A percentile compares a stretch with the other conserved stretches of the same genome.
Conservation (phyloP, 1,140 invertebrate genomes). For the Orius laevigatus region DNA sequence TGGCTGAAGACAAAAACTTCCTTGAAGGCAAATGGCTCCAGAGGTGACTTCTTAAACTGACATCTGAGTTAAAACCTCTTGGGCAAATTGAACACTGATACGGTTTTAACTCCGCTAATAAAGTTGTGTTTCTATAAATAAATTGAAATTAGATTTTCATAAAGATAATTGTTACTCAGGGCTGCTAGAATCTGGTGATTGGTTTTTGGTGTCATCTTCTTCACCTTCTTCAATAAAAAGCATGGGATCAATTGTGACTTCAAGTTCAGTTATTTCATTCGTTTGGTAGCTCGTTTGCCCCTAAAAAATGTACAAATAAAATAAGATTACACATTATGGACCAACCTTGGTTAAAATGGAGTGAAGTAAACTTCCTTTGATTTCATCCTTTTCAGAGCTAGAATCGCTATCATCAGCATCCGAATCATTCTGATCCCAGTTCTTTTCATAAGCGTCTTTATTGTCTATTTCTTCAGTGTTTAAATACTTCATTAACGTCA, state of each 20-base stretch:
- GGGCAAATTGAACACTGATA: constrained; percentile 35
- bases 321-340: neutral
- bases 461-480: constrained; percentile 6
- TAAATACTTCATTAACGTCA: constrained; percentile 26
- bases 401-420: constrained; percentile 14
- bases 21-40: constrained; percentile 32
- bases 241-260: constrained; percentile 42
- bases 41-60: constrained; percentile 37
- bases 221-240: constrained; percentile 34
- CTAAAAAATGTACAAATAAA: neutral
- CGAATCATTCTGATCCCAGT: constrained; percentile 3
- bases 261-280: constrained; percentile 34
- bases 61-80: constrained; percentile 31
- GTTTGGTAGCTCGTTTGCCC: neutral
- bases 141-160: neutral
- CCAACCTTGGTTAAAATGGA: constrained; percentile 36
- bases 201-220: constrained; percentile 23
- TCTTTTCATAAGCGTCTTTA: neutral
- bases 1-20: constrained; percentile 16
- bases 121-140: neutral
- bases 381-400: constrained; percentile 22
- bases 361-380: constrained; percentile 30
- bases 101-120: constrained; percentile 25
- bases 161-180: neutral
- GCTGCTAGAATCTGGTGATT: neutral